These are phyloP conservation scores for Acanthopleura granulata DNA, from an alignment of 2,888 invertebrate species.

Conservation along the genomic window DNA sequence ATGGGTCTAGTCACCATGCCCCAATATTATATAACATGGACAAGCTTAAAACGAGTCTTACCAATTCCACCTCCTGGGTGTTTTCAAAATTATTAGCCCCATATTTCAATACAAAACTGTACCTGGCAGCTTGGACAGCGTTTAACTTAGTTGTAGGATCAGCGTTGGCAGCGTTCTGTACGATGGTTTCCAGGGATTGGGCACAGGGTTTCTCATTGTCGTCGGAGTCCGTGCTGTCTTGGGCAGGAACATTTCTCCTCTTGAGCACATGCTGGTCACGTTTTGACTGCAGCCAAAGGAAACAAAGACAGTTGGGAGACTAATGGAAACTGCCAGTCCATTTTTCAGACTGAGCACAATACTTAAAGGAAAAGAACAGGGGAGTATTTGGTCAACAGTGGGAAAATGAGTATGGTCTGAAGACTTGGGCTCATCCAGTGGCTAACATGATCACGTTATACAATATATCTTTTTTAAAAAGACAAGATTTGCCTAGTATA, in stretches of 20 bases:
- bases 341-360: background rate
- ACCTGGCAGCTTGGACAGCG: conserved; percentile 91
- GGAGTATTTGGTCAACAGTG: no score
- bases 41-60: no score
- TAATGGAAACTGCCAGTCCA: background rate
- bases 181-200: conserved; percentile 80
- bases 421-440: no score
- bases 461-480: no score
- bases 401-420: no score
- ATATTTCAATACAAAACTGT: background rate
- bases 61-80: no score
- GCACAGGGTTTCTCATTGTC: conserved; percentile 65
- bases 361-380: background rate
- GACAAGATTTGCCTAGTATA: no score
- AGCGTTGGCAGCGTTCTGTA: conserved; percentile 84
- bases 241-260: conserved; percentile 90
- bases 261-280: conserved; percentile 96
- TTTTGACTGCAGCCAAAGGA: conserved; percentile 78
- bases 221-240: conserved; percentile 81
- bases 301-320: background rate
- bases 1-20: no score
- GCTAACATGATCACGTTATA: no score
- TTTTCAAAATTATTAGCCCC: no score
- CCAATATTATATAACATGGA: no score
- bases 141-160: conserved; percentile 85